Base-by-base conservation (phyloP, 2,888 invertebrate genomes). In the Azorinus chamasolen region DNA sequence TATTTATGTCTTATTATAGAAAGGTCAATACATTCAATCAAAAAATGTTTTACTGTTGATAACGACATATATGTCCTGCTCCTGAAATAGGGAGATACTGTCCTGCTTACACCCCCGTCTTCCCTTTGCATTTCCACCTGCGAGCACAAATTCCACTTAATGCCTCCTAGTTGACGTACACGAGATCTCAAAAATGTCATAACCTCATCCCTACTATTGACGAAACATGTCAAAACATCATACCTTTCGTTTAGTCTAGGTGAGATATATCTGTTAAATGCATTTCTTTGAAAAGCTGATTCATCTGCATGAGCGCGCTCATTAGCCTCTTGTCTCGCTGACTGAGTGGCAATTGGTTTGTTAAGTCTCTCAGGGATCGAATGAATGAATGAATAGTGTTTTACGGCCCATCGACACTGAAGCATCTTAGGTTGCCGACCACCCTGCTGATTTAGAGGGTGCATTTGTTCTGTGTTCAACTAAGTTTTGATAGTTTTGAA, bases 61-160 rank as follows among this genome's bases (percentile, higher is more conserved):
- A 74, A 50, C 18, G 48, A 43, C 6, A 46, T 58, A 45, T 71
- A 70, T 20, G 57, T 80, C n/a, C 51, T 61, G 22, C 73, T 71
- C 50, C 79, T 48, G 43, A 79, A 79, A 59, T 76, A 55, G 8
- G 73, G 80, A n/a, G 37, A 4, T 43, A 45, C 41, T 24, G 3
- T 18, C 3, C 20, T 22, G 18, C 18, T 24, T 32, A 43, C 68
- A 53, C 53, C 39, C 32, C 55, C 41, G 18, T 66, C 54, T 20
- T 72, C 65, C 57, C 61, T 25, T 3, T 45, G 46, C 63, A 73
- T 61, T 65, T 71, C 68, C 24, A 79, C 68, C 62, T 75, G 63
- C 16, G 54, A 53, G 37, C 57, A 68, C 25, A 76, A 5, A 22
- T 71, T 55, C 64, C 66, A 76, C 50, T 71, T 71, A 12, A 72